A percentile compares a stretch with the other conserved stretches of the same genome.
Evolutionary conservation across 1,140 invertebrate species (phyloP).

Genomic region (Orussus abietinus): DNA sequence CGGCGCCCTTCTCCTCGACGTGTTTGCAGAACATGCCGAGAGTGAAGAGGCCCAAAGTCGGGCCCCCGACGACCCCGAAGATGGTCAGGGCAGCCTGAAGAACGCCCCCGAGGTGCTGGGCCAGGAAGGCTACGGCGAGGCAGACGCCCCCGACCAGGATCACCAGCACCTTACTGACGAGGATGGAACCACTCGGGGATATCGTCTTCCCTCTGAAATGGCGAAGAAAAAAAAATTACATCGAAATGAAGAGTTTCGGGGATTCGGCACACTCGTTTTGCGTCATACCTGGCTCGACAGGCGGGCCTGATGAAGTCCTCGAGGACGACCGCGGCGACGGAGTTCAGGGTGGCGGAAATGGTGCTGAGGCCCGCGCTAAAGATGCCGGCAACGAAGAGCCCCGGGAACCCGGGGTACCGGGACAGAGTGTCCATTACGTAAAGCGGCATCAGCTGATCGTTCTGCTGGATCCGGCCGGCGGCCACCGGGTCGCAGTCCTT

Average conservation of each 20-base stretch:
- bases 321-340: conserved; percentile 77
- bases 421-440: conserved; percentile 74
- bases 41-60: conserved; percentile 73
- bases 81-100: conserved; percentile 71
- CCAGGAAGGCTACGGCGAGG: conserved; percentile 67
- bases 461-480: conserved; percentile 54
- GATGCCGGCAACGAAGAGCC: conserved; percentile 57
- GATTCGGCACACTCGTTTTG: too few species aligned
- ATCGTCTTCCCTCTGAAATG: conserved; percentile 18
- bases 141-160: conserved; percentile 68
- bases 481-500: conserved; percentile 69
- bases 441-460: conserved; percentile 67
- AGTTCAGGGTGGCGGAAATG: conserved; percentile 81
- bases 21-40: conserved; percentile 69
- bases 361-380: conserved; percentile 78
- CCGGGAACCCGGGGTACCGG: conserved; percentile 63
- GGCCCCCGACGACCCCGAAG: conserved; percentile 75
- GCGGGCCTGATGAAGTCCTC: conserved; percentile 72
- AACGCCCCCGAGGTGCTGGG: conserved; percentile 67
- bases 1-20: conserved; percentile 70
- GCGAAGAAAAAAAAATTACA: conserved; percentile 5
- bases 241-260: background rate
- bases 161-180: conserved; percentile 58
- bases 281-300: conserved; percentile 25
- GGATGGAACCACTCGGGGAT: conserved; percentile 28